Percentiles rank a stretch among this genome's conserved stretches.
These are phyloP conservation scores for Setipinna tenuifilis DNA, from an alignment of 2,797 vertebrate genomes.

Conservation along the genomic window DNA sequence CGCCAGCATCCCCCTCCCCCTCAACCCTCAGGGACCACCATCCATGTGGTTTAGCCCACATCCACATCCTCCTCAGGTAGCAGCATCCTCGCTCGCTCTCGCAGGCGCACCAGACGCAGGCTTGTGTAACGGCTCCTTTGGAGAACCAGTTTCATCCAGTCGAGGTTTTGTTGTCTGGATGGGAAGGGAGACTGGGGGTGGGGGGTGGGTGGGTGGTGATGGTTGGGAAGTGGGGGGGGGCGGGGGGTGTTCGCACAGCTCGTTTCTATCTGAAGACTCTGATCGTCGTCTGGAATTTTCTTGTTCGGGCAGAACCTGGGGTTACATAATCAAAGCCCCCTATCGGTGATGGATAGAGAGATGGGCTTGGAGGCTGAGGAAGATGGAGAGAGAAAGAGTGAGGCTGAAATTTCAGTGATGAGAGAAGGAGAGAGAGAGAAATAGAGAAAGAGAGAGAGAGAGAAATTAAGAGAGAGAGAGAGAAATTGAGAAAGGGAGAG, in stretches of 20 bases:
- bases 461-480: neutral
- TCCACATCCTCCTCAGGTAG: conserved; percentile 10
- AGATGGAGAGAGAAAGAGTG: neutral
- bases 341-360: conserved; percentile 40
- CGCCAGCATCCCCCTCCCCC: neutral
- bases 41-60: conserved; percentile 25
- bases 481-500: neutral
- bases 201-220: neutral
- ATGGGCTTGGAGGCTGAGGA: neutral
- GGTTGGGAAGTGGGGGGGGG: neutral
- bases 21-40: neutral
- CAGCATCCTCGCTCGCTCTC: conserved; percentile 31
- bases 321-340: conserved; percentile 60
- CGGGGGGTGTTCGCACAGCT: neutral
- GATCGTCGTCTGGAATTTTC: conserved; percentile 63
- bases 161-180: conserved; percentile 47
- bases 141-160: conserved; percentile 74
- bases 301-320: conserved; percentile 52
- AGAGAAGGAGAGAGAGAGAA: neutral
- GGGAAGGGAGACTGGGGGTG: neutral
- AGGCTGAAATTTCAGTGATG: neutral
- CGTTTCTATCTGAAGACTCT: conserved; percentile 42
- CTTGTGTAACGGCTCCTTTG: conserved; percentile 65
- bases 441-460: neutral
- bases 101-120: conserved; percentile 39